A percentile compares a stretch with the other conserved stretches of the same genome.
phyloP scores from a whole-genome alignment of 2,797 vertebrate genomes.

The Rhodeus uyekii region DNA sequence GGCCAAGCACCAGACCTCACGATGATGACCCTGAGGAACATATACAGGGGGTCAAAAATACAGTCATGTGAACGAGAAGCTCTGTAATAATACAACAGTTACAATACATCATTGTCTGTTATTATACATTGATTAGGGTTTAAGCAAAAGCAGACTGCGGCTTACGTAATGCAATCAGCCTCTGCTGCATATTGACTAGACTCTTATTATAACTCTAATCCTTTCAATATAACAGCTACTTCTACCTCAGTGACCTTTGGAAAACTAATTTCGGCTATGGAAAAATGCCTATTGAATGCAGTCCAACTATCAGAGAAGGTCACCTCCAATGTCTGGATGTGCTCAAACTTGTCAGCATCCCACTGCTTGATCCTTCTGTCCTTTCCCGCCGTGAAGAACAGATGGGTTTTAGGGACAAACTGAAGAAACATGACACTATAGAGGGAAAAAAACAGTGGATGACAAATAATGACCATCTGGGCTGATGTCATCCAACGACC shows the following conservation, averaged over 20 bases:
- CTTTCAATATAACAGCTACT: constrained; percentile 27
- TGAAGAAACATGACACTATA: constrained; percentile 93
- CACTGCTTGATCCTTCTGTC: constrained; percentile 96
- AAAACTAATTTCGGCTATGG: constrained; percentile 25
- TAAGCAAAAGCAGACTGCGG: constrained; percentile 36
- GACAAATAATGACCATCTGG: constrained; percentile 51
- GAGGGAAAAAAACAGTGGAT: constrained; percentile 14
- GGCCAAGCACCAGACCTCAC: constrained; percentile 92
- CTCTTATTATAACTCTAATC: constrained; percentile 17
- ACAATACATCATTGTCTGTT: neutral
- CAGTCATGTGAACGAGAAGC: neutral
- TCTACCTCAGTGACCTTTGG: constrained; percentile 16
- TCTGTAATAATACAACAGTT: constrained; percentile 11
- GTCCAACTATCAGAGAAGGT: constrained; percentile 49
- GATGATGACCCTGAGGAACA: constrained; percentile 86
- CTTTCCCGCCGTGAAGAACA: constrained; percentile 97
- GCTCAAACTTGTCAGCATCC: constrained; percentile 97
- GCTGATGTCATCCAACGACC: constrained; percentile 37
- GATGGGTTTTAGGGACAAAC: constrained; percentile 95
- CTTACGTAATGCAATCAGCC: constrained; percentile 37
- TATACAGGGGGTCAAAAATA: constrained; percentile 2
- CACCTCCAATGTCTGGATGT: constrained; percentile 95
- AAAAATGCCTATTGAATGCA: constrained; percentile 10
- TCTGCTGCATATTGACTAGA: constrained; percentile 27
- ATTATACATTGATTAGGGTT: constrained; percentile 14